Base-by-base conservation (phyloP, 2,797 vertebrate species). In the Syngnathus acus region DNA sequence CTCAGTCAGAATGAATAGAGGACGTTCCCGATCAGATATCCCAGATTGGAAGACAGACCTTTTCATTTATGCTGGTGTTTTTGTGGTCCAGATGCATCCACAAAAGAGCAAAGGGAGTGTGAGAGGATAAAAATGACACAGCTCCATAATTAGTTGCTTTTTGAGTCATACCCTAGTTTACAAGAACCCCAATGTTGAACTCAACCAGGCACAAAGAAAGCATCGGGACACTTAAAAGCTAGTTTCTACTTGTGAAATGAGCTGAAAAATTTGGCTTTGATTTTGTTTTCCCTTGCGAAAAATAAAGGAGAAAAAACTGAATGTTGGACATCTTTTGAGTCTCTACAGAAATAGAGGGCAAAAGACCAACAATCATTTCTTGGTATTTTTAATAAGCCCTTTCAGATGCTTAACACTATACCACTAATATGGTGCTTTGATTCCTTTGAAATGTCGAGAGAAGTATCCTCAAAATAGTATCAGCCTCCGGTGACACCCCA, bases 381-480 rank as follows among this genome's bases (percentile, higher is more conserved):
- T 84, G 71, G 81, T 80, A 77, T 85, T 84, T 72, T 84, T 85
- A 86, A 89, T 79, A 81, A 88, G 77, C 84, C 85, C 87, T 87
- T 89, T 86, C 54, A 62, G 72, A 82, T 88, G 80, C 81, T 81
- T 84, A 81, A 87, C 82, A 86, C 84, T 84, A 78, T 78, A 88
- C 89, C 87, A 87, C 86, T 88, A 87, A 88, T 87, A 76, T 83
- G 82, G 72, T 84, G 84, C 82, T 86, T 85, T 79, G 79, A 77
- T 59, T 78, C 77, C 76, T 85, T 80, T 85, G 79, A 84, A 81
- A 83, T 71, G 70, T 68, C 85, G 82, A 84, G 77, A 81, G 26
- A 57, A 57, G 55, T 72, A 58, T 48, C 64, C 84, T 80, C 67
- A 69, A 88, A 88, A 88, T 88, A 88, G 85, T 11, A 84, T 81